Base-by-base conservation (phyloP, 2,113 vertebrate species). In the Lepus timidus region DNA sequence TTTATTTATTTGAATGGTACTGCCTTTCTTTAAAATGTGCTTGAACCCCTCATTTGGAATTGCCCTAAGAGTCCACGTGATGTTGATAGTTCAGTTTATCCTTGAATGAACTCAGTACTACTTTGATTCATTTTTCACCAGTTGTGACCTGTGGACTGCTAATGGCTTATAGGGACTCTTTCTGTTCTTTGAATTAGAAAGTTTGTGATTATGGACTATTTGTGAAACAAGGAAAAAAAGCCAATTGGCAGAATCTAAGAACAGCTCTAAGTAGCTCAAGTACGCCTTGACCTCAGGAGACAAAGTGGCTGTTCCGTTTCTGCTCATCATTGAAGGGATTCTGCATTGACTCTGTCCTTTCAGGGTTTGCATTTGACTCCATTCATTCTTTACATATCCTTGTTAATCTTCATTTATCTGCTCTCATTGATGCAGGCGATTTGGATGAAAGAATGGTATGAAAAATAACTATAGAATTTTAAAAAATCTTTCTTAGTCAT, bases 141-240 rank as follows among this genome's bases (percentile, higher is more conserved):
- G 58, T 68, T 39, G 88, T 64, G 90, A 73, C 62, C 78, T 73
- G 14, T 71, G 22, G 55, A 80, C 91, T 87, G 25, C 86, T 68
- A 73, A 89, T 76, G 73, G 33, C 29, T 88, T 79, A 49, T 71
- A 36, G 64, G 85, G 84, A 71, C 74, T 58, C 51, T 95, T 90
- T 86, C 68, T 93, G 44, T 87, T 86, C 75, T 92, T 67, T n/a
- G 89, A 94, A 84, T 74, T 94, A 36, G 58, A 65, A 95, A 90
- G 62, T 31, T 51, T 90, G 71, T 90, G 52, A 73, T 71, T 64
- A 92, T 91, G 31, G 61, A 85, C 82, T 96, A 96, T 95, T 96
- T 51, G 65, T 93, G 67, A 90, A 65, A 12, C 33, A 76, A 80
- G 62, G 71, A 80, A 49, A 61, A 95, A 85, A 67, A 67, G 65